Evolutionary conservation across 1,140 invertebrate genomes (phyloP), one percentile per base, ranked within the genome.

Genomic region (Chrysomallon squamiferum): DNA sequence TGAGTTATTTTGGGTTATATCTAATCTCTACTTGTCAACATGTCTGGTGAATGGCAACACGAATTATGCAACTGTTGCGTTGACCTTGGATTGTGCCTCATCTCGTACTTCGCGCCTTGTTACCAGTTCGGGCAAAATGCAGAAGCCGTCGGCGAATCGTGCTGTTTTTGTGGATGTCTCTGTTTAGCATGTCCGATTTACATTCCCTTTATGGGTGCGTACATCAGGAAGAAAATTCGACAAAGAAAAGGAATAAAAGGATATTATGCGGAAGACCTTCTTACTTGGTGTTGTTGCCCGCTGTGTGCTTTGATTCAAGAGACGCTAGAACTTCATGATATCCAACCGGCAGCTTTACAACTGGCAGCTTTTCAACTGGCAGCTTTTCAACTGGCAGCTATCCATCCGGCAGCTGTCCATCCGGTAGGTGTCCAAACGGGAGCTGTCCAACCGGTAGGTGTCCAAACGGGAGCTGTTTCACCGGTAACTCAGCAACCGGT

Each of bases 41-140:
- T 80, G 76, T 71, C 76, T 27, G 69, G 60, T 11, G 76, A 81
- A 15, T 84, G 74, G 72, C 78, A 83, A 65, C 77, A 84, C 38
- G 79, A 78, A 20, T 58, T 83, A 9, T 83, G 68, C 62, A 76
- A 80, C 43, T 84, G 81, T 68, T 84, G 82, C 73, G 78, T 80
- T 69, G 82, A 84, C 68, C 60, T 77, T 25, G 74, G 78, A 13
- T 49, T 85, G 32, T 84, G 82, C 68, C 71, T 83, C 11, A 72
- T 83, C 29, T 70, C 78, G 20, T 84, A 78, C 68, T 75, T 84
- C 49, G 72, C 78, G 13, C 83, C 83, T 6, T 85, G 83, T 57
- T 82, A 83, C 66, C 72, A 72, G 59, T 78, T 81, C 59, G 83
- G 83, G 15, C 79, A 80, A 63, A 83, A 84, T 68, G 79, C 83